A percentile compares a stretch with the other conserved stretches of the same genome.
Conservation (phyloP, 2,888 invertebrate genomes). For the Plagodis dolabraria region DNA sequence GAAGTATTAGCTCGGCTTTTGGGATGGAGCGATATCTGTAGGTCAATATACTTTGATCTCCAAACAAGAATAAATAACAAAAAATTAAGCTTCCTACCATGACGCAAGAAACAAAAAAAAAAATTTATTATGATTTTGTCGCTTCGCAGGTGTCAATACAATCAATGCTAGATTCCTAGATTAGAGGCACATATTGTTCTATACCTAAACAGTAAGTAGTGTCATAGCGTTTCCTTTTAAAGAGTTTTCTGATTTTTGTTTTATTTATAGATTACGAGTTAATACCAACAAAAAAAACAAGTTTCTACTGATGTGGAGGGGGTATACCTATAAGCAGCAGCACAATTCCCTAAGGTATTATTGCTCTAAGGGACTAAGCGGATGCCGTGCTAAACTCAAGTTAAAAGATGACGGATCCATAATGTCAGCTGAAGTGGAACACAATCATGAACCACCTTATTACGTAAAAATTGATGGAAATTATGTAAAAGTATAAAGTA, state of each 20-base stretch:
- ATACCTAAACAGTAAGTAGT: too few species aligned
- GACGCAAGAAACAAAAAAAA: too few species aligned
- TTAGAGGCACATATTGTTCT: too few species aligned
- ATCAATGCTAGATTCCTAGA: too few species aligned
- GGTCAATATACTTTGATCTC: too few species aligned
- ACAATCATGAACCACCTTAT: constrained; percentile 8
- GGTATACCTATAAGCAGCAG: constrained; percentile 24
- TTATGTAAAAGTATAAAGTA: neutral
- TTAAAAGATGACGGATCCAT: neutral
- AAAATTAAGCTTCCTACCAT: too few species aligned
- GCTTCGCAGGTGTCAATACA: too few species aligned
- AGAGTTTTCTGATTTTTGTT: neutral
- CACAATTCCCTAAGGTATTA: constrained; percentile 22
- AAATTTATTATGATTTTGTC: too few species aligned
- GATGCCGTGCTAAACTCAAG: constrained; percentile 5
- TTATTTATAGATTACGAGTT: neutral
- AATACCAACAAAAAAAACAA: neutral
- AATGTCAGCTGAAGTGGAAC: neutral
- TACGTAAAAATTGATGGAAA: constrained; percentile 1
- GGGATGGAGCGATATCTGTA: too few species aligned
- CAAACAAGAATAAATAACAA: too few species aligned
- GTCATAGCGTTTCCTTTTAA: too few species aligned
- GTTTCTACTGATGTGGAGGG: constrained; percentile 26
- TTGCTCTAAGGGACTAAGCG: constrained; percentile 23
- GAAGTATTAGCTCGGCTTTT: too few species aligned